phyloP scores from a whole-genome alignment of 2,888 invertebrate genomes.

The Prionchulus punctatus region DNA sequence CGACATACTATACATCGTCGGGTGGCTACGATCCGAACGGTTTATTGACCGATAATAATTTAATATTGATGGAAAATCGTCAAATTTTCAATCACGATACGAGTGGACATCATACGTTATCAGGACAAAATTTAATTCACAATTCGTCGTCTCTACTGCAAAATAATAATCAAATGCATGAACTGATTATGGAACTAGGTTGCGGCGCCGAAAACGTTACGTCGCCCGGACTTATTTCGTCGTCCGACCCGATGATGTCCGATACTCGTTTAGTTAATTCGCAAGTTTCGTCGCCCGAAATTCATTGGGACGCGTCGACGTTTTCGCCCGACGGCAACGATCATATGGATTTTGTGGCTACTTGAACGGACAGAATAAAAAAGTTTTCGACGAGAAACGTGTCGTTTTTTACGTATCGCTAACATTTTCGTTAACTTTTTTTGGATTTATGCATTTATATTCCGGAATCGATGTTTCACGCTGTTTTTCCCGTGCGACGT shows the following conservation, averaged over 20 bases:
- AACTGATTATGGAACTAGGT: slow-evolving; percentile 1
- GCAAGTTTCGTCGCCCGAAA: slow-evolving; percentile 3
- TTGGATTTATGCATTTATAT: too few relatives aligned
- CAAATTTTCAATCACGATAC: too few relatives aligned
- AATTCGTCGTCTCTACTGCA: too few relatives aligned
- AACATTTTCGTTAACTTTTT: too few relatives aligned
- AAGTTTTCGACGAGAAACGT: too few relatives aligned
- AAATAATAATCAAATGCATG: background rate
- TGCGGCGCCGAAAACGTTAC: background rate
- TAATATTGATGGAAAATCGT: background rate
- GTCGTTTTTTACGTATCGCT: too few relatives aligned
- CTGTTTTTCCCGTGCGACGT: too few relatives aligned
- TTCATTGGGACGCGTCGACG: slow-evolving; percentile 8
- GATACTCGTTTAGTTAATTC: background rate
- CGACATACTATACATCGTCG: background rate
- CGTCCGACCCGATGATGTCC: slow-evolving; percentile 5
- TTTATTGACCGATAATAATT: background rate
- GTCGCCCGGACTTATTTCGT: background rate
- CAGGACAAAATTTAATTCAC: too few relatives aligned
- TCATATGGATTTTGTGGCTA: background rate
- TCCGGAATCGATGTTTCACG: too few relatives aligned
- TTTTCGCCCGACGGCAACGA: slow-evolving; percentile 7
- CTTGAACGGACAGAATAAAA: too few relatives aligned
- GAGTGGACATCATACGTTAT: too few relatives aligned
- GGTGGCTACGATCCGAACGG: background rate